A percentile compares a stretch with the other conserved stretches of the same genome.
Conservation (phyloP, 1,140 invertebrate genomes). For the Leptinotarsa lineolata region DNA sequence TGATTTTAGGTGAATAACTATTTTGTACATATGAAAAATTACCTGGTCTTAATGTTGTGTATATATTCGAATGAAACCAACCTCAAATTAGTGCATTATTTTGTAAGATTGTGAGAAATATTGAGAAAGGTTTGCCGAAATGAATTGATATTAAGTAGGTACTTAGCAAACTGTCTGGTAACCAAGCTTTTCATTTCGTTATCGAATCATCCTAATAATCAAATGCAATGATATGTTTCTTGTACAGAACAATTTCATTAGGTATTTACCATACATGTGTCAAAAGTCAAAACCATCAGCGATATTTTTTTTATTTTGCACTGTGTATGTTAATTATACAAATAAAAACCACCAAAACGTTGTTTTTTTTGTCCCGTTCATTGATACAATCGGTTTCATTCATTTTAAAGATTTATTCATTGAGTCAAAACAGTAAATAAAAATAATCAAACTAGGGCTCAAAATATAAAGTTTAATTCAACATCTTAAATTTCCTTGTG, state of each 20-base stretch:
- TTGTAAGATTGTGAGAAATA: constrained; percentile 32
- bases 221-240: constrained; percentile 5
- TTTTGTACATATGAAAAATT: constrained; percentile 38
- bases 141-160: constrained; percentile 12
- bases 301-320: constrained; percentile 35
- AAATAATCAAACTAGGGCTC: too few relatives aligned
- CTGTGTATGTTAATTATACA: constrained; percentile 43
- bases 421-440: too few relatives aligned
- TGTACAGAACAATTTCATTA: constrained; percentile 16
- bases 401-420: too few relatives aligned
- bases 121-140: constrained; percentile 9
- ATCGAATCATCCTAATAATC: constrained; percentile 18
- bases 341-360: constrained; percentile 28
- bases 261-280: constrained; percentile 30
- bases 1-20: constrained; percentile 21
- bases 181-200: constrained; percentile 24
- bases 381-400: too few relatives aligned
- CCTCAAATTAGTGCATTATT: constrained; percentile 43
- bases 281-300: constrained; percentile 25
- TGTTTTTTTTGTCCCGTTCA: constrained; percentile 15
- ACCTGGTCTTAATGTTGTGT: constrained; percentile 41
- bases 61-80: constrained; percentile 37
- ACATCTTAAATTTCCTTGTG: too few relatives aligned
- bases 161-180: constrained; percentile 23
- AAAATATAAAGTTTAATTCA: too few relatives aligned